phyloP scores from a whole-genome alignment of 2,888 invertebrate species.

The Prosopocoilus inquinatus region DNA sequence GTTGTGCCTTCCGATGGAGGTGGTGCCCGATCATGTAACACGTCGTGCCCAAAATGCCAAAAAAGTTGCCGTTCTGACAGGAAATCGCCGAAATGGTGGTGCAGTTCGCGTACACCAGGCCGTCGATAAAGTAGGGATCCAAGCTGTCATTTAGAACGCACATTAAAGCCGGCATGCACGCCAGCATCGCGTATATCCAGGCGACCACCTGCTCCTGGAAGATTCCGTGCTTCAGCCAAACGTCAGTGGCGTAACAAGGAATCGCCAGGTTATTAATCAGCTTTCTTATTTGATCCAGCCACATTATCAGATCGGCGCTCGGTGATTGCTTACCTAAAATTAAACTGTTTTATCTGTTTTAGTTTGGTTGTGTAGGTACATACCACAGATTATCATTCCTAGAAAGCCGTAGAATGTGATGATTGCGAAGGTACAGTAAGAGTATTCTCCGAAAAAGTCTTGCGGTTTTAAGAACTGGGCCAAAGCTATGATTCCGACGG shows the following conservation, averaged over 20 bases:
- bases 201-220: conserved; percentile 7
- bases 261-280: conserved; percentile 18
- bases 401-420: background rate
- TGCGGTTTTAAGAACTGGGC: background rate
- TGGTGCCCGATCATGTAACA: background rate
- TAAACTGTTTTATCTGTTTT: background rate
- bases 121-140: conserved; percentile 6
- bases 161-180: conserved; percentile 7
- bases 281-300: conserved; percentile 2
- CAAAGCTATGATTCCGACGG: background rate
- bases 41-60: background rate
- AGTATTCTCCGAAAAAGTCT: background rate
- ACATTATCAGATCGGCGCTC: background rate
- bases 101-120: conserved; percentile 1
- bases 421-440: background rate
- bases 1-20: background rate
- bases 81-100: background rate
- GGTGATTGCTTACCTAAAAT: conserved; percentile 6
- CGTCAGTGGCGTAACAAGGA: conserved; percentile 23
- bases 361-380: background rate
- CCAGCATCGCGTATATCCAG: conserved; percentile 19
- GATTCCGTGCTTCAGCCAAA: conserved; percentile 22
- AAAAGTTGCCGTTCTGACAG: conserved; percentile 1
- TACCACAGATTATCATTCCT: background rate
- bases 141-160: conserved; percentile 4